phyloP scores from a whole-genome alignment of 2,888 invertebrate species.

The Hypena proboscidalis region DNA sequence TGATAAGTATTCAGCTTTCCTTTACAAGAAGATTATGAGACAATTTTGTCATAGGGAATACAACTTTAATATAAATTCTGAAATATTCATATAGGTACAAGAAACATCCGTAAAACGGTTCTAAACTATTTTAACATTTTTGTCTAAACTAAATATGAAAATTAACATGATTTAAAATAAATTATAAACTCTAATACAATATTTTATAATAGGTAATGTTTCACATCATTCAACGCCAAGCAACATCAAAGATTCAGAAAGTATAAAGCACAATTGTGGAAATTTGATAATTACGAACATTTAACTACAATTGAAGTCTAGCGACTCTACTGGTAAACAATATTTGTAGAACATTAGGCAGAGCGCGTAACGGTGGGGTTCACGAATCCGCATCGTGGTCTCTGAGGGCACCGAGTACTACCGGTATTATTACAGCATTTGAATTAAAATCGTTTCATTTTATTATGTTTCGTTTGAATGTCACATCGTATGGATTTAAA shows the following conservation, averaged over 20 bases:
- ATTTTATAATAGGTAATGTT: slow-evolving; percentile 68
- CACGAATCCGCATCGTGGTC: slow-evolving; percentile 19
- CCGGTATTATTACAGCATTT: too few species aligned
- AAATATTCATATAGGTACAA: slow-evolving; percentile 69
- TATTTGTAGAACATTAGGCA: slow-evolving; percentile 45
- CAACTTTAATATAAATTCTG: slow-evolving; percentile 74
- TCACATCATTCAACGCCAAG: slow-evolving; percentile 80
- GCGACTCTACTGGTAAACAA: slow-evolving; percentile 76
- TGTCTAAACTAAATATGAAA: slow-evolving; percentile 77
- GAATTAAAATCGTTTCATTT: too few species aligned
- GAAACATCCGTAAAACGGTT: slow-evolving; percentile 70
- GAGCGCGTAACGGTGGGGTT: slow-evolving; percentile 24
- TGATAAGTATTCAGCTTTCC: slow-evolving; percentile 66
- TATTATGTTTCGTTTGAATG: too few species aligned
- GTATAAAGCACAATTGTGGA: slow-evolving; percentile 74
- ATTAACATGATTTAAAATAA: slow-evolving; percentile 74
- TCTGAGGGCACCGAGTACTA: slow-evolving; percentile 28
- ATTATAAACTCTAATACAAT: slow-evolving; percentile 68
- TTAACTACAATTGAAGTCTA: slow-evolving; percentile 79
- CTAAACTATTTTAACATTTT: slow-evolving; percentile 81
- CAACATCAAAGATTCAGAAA: slow-evolving; percentile 78
- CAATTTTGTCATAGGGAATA: slow-evolving; percentile 70
- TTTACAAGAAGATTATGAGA: slow-evolving; percentile 79
- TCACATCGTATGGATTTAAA: too few species aligned
- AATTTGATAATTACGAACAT: slow-evolving; percentile 69